phyloP scores from a whole-genome alignment of 2,113 vertebrate genomes.

The Phaetusa simplex region DNA sequence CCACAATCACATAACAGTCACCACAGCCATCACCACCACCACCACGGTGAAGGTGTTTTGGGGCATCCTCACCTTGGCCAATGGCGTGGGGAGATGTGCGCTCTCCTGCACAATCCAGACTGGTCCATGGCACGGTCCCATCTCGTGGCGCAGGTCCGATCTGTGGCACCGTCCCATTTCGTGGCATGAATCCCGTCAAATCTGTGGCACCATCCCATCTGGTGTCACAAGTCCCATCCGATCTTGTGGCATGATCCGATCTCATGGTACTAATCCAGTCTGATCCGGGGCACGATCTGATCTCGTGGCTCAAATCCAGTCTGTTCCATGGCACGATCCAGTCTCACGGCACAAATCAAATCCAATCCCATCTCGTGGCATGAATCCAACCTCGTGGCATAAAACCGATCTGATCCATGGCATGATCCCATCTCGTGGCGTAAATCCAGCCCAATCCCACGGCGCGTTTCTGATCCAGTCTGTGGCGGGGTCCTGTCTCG shows the following conservation, averaged over 20 bases:
- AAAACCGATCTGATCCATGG: background rate
- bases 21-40: no score
- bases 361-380: no score
- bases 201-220: background rate
- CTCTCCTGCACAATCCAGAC: background rate
- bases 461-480: no score
- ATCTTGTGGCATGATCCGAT: no score
- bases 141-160: background rate
- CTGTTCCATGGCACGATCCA: background rate
- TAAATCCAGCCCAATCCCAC: background rate
- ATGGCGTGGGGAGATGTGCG: fast-evolving
- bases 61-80: background rate
- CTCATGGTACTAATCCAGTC: no score
- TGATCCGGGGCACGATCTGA: background rate
- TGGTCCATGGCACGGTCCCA: background rate
- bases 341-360: background rate
- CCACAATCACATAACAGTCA: background rate
- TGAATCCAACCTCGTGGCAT: background rate
- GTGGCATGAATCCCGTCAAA: background rate
- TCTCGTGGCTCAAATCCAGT: background rate
- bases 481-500: no score
- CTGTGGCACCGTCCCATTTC: background rate
- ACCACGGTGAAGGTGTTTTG: background rate
- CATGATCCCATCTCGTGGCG: background rate
- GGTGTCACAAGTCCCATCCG: background rate